Base-by-base conservation (phyloP, 1,140 invertebrate genomes). In the Nomia melanderi region DNA sequence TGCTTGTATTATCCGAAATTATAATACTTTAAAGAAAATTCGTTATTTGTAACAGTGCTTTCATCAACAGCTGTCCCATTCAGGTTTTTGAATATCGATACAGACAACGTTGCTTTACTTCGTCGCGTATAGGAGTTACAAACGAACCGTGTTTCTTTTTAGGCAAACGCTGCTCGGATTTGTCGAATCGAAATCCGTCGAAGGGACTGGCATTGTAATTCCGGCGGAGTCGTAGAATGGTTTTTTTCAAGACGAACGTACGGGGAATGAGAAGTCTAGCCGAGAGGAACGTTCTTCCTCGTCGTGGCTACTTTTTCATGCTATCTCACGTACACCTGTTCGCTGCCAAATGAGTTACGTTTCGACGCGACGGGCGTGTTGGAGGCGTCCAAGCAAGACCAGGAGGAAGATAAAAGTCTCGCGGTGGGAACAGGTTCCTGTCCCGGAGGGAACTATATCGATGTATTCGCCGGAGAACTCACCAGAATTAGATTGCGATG, bases 401-500 rank as follows among this genome's bases (percentile, higher is more conserved):
- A 78, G 56, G 73, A 47, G 53, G 41, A 62, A 47, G 56, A 73
- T 54, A 69, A 69, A 59, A 65, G 29, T 62, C 25, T 54, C 27
- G 56, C n/a, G 11, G 27, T 29, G 8, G n/a, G 47, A 69, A 27
- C 17, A 44, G 11, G 36, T 25, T 25, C 44, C 20, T 27, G 20
- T 14, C 44, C 50, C n/a, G n/a, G 47, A 59, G 54, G 53, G 33
- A 82, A 76, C 50, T 29, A 62, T 63, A 36, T 53, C 39, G 39
- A 44, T 39, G 47, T 25, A 71, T 81, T 71, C 53, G 53, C 41
- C 53, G 20, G 53, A 72, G 77, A 77, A 91, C 90, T 92, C 72
- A 92, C 91, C 91, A 83, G 90, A 91, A 80, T 88, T 73, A 59
- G 81, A 86, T 71, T 83, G 88, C 67, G 85, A 82, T 72, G 85